Conservation (phyloP, 1,140 invertebrate species). For the Magallana angulata region DNA sequence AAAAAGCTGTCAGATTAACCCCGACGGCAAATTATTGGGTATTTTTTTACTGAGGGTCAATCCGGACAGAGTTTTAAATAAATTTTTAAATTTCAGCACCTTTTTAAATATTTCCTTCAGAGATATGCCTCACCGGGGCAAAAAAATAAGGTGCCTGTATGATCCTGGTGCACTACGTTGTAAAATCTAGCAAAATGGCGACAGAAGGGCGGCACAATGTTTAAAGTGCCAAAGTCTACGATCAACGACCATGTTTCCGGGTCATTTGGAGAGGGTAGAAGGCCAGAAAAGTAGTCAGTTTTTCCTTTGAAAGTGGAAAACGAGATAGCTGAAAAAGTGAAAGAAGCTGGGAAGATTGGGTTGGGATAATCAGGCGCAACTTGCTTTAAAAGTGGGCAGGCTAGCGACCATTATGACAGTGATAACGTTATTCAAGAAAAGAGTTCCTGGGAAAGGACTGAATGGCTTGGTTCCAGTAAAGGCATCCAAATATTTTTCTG, state of each 20-base stretch:
- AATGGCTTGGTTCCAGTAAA: slow-evolving; percentile 28
- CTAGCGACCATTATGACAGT: slow-evolving; percentile 22
- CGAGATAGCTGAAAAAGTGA: slow-evolving; percentile 45
- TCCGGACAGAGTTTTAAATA: not conserved
- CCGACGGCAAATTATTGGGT: not conserved
- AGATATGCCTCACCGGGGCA: slow-evolving; percentile 20
- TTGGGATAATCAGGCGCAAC: slow-evolving; percentile 46
- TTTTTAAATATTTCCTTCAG: not conserved
- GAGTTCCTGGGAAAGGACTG: slow-evolving; percentile 41
- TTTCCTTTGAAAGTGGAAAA: slow-evolving; percentile 38
- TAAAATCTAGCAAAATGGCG: slow-evolving; percentile 2
- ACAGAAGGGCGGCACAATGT: slow-evolving; percentile 19
- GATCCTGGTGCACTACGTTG: slow-evolving; percentile 27
- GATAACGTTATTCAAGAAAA: slow-evolving; percentile 45
- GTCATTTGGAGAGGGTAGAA: too few relatives aligned
- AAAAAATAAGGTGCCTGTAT: slow-evolving; percentile 28
- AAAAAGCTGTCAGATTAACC: not conserved
- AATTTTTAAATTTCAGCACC: too few relatives aligned
- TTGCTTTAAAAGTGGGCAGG: slow-evolving; percentile 45
- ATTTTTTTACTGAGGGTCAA: not conserved
- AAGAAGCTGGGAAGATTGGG: slow-evolving; percentile 39
- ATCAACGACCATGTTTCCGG: slow-evolving; percentile 21
- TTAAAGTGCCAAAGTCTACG: slow-evolving; percentile 39
- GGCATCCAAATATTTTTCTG: slow-evolving; percentile 45
- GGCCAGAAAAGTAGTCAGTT: slow-evolving; percentile 33